Conservation (phyloP, 1,140 invertebrate genomes). For the Achatina immaculata region DNA sequence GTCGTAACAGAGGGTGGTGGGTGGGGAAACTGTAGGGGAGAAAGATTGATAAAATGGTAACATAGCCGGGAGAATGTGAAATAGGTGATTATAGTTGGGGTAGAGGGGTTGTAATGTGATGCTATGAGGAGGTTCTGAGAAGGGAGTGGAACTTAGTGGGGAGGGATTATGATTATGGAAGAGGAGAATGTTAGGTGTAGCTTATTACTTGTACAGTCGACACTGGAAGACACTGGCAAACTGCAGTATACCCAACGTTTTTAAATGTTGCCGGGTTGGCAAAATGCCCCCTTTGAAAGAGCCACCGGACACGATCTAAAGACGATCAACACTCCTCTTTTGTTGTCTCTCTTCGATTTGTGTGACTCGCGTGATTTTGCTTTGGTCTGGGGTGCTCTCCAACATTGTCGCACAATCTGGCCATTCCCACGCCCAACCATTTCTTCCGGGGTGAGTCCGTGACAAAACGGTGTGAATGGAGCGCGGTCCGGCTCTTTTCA, state of each 20-base stretch:
- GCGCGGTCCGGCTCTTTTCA: neutral
- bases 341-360: conserved; percentile 32
- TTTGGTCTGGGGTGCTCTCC: conserved; percentile 23
- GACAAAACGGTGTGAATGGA: conserved; percentile 21
- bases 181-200: no score
- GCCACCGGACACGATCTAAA: conserved; percentile 35
- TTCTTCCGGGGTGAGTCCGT: conserved; percentile 12
- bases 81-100: no score
- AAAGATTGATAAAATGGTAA: no score
- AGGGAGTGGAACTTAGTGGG: no score
- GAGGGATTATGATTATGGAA: no score
- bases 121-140: no score
- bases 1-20: no score
- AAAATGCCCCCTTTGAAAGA: conserved; percentile 8
- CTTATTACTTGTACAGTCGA: no score
- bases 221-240: neutral
- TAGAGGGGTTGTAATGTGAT: no score
- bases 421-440: conserved; percentile 11
- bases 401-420: conserved; percentile 19
- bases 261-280: neutral
- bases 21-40: no score
- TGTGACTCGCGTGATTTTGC: conserved; percentile 26
- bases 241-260: neutral
- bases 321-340: conserved; percentile 33
- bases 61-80: no score